phyloP scores from a whole-genome alignment of 2,888 invertebrate species.

The Lithophane semibrunnea region DNA sequence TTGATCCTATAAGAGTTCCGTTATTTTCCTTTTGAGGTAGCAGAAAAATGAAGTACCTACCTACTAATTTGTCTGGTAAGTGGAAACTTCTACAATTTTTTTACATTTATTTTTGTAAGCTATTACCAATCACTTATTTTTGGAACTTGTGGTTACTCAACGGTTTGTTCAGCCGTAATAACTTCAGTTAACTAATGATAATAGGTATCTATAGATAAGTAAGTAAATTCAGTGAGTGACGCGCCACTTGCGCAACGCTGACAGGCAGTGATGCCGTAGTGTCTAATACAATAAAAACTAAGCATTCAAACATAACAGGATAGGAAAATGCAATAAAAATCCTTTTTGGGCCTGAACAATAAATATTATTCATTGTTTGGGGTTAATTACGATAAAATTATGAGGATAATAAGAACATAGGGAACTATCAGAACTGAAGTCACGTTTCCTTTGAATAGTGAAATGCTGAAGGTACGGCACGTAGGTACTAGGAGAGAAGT shows the following conservation, averaged over 20 bases:
- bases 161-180: neutral
- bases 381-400: conserved; percentile 13
- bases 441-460: neutral
- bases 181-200: neutral
- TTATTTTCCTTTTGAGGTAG: too few species aligned
- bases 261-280: neutral
- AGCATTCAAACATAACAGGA: neutral
- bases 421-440: neutral
- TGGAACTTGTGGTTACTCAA: neutral
- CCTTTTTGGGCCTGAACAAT: conserved; percentile 14
- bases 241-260: neutral
- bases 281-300: neutral
- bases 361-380: conserved; percentile 17
- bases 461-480: too few species aligned
- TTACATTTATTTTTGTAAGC: neutral
- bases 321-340: conserved; percentile 17
- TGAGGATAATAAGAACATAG: conserved; percentile 26
- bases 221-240: neutral
- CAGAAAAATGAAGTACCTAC: too few species aligned
- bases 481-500: too few species aligned
- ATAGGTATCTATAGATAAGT: neutral
- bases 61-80: neutral
- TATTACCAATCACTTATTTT: neutral
- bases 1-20: too few species aligned
- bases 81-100: neutral